phyloP scores from a whole-genome alignment of 2,113 vertebrate species.

The Callorhinus ursinus region DNA sequence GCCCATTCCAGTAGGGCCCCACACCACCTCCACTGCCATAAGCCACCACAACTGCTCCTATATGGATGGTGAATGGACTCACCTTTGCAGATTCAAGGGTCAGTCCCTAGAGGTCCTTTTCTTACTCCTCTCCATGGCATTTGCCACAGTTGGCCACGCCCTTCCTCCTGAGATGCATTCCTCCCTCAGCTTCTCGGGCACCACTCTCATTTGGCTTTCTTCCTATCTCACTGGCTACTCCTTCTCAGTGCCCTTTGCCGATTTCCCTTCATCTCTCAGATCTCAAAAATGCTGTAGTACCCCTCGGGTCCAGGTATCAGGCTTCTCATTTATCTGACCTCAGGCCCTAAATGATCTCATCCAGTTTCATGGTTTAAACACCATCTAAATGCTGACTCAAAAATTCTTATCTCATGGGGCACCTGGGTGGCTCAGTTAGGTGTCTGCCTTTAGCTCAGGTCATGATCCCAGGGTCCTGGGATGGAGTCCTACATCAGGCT shows the following conservation, averaged over 20 bases:
- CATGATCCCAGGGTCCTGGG: neutral
- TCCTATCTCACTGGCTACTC: neutral
- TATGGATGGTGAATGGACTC: neutral
- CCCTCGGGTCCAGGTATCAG: neutral
- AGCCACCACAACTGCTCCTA: neutral
- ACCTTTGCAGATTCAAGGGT: neutral
- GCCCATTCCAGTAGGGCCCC: neutral
- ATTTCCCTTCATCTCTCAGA: neutral
- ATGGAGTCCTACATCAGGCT: neutral
- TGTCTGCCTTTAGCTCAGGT: neutral
- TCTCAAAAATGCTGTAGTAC: neutral
- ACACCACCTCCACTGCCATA: neutral
- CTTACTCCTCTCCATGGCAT: neutral
- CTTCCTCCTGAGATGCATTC: neutral
- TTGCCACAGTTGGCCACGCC: neutral
- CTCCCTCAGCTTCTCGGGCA: neutral
- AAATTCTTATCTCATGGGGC: neutral
- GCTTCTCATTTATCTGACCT: neutral
- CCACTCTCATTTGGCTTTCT: neutral
- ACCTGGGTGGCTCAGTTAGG: neutral
- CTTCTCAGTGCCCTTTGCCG: neutral
- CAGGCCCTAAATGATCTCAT: neutral
- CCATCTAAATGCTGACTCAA: neutral
- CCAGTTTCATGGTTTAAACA: neutral
- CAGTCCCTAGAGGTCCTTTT: neutral